A percentile compares a stretch with the other conserved stretches of the same genome.
phyloP scores from a whole-genome alignment of 2,888 invertebrate species.

The Oscheius sp. region DNA sequence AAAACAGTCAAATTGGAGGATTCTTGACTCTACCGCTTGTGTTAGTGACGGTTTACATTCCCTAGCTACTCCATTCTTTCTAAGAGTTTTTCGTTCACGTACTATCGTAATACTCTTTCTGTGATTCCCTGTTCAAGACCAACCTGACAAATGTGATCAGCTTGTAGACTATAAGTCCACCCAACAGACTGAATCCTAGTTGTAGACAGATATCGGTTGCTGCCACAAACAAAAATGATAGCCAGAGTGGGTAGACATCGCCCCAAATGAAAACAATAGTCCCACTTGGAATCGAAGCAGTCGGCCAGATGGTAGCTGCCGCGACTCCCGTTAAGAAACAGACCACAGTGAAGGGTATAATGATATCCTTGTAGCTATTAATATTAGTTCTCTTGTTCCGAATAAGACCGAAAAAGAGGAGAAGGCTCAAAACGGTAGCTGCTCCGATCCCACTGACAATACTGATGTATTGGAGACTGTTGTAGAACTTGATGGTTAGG shows the following conservation, averaged over 20 bases:
- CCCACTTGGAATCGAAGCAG: not conserved
- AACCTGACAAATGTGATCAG: not conserved
- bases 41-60: no score
- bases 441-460: not conserved
- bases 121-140: not conserved
- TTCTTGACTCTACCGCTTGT: no score
- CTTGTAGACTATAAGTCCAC: not conserved
- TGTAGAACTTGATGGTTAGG: not conserved
- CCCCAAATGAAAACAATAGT: not conserved
- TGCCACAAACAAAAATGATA: not conserved
- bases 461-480: not conserved
- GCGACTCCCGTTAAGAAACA: not conserved
- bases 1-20: no score
- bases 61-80: no score
- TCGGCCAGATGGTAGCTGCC: not conserved
- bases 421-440: not conserved
- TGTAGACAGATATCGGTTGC: not conserved
- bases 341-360: not conserved
- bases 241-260: not conserved
- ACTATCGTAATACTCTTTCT: no score
- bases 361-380: constrained; percentile 1
- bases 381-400: not conserved
- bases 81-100: no score
- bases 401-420: constrained; percentile 3
- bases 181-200: not conserved